phyloP scores from a whole-genome alignment of 2,797 vertebrate species.

The Enteromius afrohamiltoni region DNA sequence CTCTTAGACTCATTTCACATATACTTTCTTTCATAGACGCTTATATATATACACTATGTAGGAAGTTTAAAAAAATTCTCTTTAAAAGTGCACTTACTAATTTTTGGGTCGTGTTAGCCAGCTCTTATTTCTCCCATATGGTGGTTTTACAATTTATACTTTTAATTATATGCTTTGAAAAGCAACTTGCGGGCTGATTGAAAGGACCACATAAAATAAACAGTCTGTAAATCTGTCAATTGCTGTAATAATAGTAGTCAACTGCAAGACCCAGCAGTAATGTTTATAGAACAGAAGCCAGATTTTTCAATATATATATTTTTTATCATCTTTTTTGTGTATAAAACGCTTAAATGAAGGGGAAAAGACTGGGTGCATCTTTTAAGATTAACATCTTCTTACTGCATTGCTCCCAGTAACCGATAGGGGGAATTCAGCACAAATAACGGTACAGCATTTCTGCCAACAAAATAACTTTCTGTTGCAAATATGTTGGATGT shows the following conservation, averaged over 20 bases:
- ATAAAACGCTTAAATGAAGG: neutral
- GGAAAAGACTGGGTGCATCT: neutral
- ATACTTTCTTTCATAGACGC: neutral
- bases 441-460: slow-evolving; percentile 54
- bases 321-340: neutral
- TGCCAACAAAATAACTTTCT: neutral
- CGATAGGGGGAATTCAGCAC: slow-evolving; percentile 57
- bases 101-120: neutral
- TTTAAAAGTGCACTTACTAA: neutral
- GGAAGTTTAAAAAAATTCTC: neutral
- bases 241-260: neutral
- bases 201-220: neutral
- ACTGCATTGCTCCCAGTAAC: slow-evolving; percentile 42
- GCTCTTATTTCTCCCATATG: neutral
- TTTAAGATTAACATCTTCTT: neutral
- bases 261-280: neutral
- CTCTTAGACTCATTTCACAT: neutral
- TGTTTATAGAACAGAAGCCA: neutral
- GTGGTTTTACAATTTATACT: neutral
- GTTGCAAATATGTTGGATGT: neutral
- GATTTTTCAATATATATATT: neutral
- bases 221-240: too few relatives aligned
- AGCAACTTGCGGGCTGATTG: neutral
- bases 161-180: neutral
- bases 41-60: neutral